Evolutionary conservation across 2,888 invertebrate genomes (phyloP), one percentile per base, ranked within the genome.

Genomic region (Meliscaeva auricollis): DNA sequence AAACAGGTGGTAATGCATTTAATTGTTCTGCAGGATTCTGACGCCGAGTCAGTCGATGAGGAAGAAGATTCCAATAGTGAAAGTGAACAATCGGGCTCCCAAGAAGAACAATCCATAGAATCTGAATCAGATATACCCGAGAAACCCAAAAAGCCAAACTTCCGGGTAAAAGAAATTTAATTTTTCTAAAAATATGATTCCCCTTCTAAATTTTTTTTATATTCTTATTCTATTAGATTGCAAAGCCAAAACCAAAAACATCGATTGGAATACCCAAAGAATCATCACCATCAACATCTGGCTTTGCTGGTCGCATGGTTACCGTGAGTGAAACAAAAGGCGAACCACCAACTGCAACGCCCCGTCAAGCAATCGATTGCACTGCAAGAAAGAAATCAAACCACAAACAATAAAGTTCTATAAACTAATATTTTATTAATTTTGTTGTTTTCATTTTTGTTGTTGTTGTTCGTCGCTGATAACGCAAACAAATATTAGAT

Each of bases 11-110:
- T n/a, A 26, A 32, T 58, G 26, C n/a, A 0, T 17, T 48, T 26
- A 2, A 8, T 74, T 58, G 7, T n/a, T n/a, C n/a, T n/a, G n/a
- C n/a, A 87, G 78, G 79, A 88, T 46, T 87, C 88, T 0, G 88
- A 87, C 7, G 84, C 66, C 13, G 88, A 89, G 30, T 88, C 88
- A 20, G 89, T 87, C 0, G 90, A 90, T 38, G 89, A 90, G 35
- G 89, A 89, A n/a, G 89, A 90, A 9, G 89, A 89, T 60, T 87
- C 89, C 0, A 89, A 88, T 35, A 89, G 89, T 11, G 90, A 78
- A 4, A 87, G 89, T 1, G 90, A 89, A 2, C 89, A 90, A 4
- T 89, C 90, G 5, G 78, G 26, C 26, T 81, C 88, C 0, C 54
- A 26, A 8, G 87, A 87, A 1, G 83, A 75, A 8, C 46, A 72